Evolutionary conservation across 2,797 vertebrate species (phyloP).

Genomic region (Sebastes vulpes): DNA sequence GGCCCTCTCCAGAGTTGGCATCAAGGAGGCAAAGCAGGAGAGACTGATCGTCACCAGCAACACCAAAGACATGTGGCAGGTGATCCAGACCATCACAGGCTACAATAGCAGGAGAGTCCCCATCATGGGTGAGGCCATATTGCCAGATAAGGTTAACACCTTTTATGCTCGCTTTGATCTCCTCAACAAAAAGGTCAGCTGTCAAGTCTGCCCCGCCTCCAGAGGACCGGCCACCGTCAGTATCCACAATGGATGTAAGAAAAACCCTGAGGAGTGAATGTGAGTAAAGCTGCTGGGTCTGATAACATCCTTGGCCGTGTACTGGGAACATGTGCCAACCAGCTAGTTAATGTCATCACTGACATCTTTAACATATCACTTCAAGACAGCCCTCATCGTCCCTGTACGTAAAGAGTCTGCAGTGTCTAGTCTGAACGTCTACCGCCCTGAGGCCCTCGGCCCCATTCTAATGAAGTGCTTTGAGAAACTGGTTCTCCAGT

Average conservation of each 20-base stretch:
- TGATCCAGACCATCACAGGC: background rate
- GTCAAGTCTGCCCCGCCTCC: background rate
- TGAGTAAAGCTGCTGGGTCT: background rate
- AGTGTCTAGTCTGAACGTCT: background rate
- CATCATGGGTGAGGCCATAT: background rate
- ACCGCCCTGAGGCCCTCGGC: background rate
- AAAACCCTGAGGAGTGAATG: background rate
- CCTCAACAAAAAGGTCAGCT: background rate
- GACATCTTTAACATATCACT: background rate
- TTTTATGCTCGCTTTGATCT: background rate
- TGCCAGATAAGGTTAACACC: background rate
- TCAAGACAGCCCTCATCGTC: background rate
- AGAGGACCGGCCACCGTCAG: background rate
- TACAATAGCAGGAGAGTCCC: background rate
- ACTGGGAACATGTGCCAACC: background rate
- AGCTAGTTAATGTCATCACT: background rate
- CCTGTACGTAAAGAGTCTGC: background rate
- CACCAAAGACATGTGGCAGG: background rate
- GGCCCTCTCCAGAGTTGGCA: background rate
- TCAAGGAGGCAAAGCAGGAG: background rate
- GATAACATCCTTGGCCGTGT: background rate
- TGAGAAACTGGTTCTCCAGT: background rate
- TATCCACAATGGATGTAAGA: background rate
- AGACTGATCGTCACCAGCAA: background rate
- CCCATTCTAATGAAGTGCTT: background rate